Conservation (phyloP, 2,888 invertebrate genomes). For the Tetragnatha montana region DNA sequence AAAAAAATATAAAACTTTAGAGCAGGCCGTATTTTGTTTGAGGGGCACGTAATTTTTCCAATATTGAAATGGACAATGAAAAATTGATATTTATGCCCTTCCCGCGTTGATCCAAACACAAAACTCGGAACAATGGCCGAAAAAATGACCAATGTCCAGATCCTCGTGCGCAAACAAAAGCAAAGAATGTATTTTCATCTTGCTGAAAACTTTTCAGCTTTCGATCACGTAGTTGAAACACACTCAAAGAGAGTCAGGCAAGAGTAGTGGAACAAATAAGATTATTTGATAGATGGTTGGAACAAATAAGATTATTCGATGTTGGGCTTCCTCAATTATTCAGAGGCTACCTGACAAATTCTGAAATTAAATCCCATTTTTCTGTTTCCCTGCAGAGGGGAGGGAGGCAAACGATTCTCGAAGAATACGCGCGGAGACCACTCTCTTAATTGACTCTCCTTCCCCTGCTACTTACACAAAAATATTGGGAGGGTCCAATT, state of each 20-base stretch:
- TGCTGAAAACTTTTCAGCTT: conserved; percentile 43
- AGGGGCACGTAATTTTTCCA: conserved; percentile 46
- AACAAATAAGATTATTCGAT: conserved; percentile 65
- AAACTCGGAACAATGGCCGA: neutral
- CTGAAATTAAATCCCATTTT: conserved; percentile 66
- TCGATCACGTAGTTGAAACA: conserved; percentile 51
- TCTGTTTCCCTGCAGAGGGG: conserved; percentile 31
- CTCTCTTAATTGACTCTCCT: conserved; percentile 56
- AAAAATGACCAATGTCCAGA: conserved; percentile 54
- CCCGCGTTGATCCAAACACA: neutral
- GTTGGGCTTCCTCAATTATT: conserved; percentile 55
- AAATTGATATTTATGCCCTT: conserved; percentile 30
- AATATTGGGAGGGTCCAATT: conserved; percentile 40
- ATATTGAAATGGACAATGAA: conserved; percentile 62
- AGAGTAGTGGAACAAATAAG: conserved; percentile 48
- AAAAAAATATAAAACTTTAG: conserved; percentile 5
- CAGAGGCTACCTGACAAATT: conserved; percentile 61
- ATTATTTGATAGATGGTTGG: conserved; percentile 64
- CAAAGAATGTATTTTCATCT: conserved; percentile 53
- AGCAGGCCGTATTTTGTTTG: neutral
- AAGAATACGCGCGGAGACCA: conserved; percentile 53
- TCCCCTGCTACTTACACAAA: conserved; percentile 26
- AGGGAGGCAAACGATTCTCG: conserved; percentile 40
- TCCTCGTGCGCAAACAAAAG: conserved; percentile 20
- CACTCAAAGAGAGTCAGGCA: neutral